Evolutionary conservation across 2,797 vertebrate species (phyloP).

Genomic region (Carduelis carduelis): DNA sequence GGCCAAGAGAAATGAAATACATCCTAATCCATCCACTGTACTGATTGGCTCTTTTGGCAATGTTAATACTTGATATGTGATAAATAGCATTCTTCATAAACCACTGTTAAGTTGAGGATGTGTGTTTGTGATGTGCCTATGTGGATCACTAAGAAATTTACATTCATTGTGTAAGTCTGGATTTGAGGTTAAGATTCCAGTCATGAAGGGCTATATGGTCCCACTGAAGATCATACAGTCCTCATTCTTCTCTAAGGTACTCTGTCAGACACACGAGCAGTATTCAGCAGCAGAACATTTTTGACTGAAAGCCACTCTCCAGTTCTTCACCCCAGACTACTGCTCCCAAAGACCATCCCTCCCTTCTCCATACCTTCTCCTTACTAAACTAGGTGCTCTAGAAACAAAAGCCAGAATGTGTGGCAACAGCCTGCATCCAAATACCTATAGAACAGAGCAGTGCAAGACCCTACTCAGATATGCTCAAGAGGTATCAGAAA

Average conservation of each 20-base stretch:
- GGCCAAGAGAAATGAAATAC: not conserved
- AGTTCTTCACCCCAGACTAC: not conserved
- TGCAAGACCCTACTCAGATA: not conserved
- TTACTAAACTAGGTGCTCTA: not conserved
- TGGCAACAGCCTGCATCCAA: not conserved
- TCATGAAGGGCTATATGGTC: not conserved
- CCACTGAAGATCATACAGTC: not conserved
- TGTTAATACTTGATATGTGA: not conserved
- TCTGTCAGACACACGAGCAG: not conserved
- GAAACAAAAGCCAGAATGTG: not conserved
- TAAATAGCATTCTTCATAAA: not conserved
- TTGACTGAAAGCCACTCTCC: not conserved
- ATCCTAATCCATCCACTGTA: not conserved
- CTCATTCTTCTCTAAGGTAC: not conserved
- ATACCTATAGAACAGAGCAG: not conserved
- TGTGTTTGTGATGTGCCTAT: accelerated
- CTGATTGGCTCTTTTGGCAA: not conserved
- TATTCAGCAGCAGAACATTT: not conserved
- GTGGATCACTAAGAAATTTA: not conserved
- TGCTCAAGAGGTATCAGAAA: not conserved
- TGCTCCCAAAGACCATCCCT: not conserved
- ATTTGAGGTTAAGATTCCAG: not conserved
- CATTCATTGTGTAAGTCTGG: not conserved
- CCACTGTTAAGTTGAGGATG: accelerated
- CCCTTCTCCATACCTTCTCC: not conserved